Evolutionary conservation across 2,113 vertebrate genomes (phyloP).

Genomic region (Urocitellus parryii): DNA sequence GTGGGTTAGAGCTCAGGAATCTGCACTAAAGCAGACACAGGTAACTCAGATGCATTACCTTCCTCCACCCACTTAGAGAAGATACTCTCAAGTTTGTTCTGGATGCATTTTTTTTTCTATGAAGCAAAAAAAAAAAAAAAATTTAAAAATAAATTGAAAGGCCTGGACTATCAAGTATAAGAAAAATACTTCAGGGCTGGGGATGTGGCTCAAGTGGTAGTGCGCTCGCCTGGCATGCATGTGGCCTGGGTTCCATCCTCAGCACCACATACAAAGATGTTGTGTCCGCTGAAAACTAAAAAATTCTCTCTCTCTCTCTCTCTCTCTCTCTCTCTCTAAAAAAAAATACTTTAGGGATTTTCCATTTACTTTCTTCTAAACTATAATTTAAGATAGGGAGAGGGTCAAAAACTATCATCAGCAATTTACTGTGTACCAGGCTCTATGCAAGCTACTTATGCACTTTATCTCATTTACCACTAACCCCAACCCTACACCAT

Average conservation of each 20-base stretch:
- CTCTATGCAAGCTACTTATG: background rate
- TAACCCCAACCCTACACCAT: background rate
- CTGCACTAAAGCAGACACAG: background rate
- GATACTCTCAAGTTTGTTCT: background rate
- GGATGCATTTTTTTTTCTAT: background rate
- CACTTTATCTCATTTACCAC: background rate
- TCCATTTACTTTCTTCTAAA: conserved; percentile 13
- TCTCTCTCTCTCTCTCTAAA: too few relatives aligned
- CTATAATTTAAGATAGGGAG: background rate
- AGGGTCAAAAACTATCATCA: background rate
- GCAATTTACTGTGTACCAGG: background rate
- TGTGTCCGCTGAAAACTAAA: too few relatives aligned
- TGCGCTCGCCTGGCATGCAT: too few relatives aligned
- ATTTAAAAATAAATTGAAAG: conserved; percentile 44
- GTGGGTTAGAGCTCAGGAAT: background rate
- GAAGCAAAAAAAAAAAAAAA: conserved; percentile 50
- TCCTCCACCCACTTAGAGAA: background rate
- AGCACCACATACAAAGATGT: too few relatives aligned
- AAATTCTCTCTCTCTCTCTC: too few relatives aligned
- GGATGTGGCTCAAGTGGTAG: too few relatives aligned
- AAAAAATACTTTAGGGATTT: background rate
- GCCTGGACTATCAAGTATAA: background rate
- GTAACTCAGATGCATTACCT: too few relatives aligned
- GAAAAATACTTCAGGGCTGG: too few relatives aligned
- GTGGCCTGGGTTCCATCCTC: too few relatives aligned